Evolutionary conservation across 1,140 invertebrate species (phyloP).

Genomic region (Drosophila novamexicana): DNA sequence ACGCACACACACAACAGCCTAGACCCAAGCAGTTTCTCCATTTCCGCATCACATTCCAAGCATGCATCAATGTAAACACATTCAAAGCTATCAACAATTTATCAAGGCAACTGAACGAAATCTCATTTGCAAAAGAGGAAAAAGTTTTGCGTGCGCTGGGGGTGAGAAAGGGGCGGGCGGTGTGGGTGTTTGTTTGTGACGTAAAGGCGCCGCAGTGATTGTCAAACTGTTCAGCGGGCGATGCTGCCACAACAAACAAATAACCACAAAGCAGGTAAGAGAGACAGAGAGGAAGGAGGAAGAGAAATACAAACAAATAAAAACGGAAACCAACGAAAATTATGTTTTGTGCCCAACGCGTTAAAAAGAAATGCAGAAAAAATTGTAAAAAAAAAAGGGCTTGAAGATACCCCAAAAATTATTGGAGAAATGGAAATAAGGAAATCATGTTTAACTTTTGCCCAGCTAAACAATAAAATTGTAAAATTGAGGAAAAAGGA

Average conservation of each 20-base stretch:
- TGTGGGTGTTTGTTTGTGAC: not conserved
- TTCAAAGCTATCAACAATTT: conserved; percentile 78
- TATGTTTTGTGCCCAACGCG: conserved; percentile 60
- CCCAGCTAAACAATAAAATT: conserved; percentile 60
- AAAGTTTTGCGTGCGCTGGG: conserved; percentile 44
- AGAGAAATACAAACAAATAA: not conserved
- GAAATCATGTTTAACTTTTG: conserved; percentile 73
- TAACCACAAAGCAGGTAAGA: conserved; percentile 16
- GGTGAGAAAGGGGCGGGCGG: not conserved
- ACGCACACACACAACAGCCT: conserved; percentile 28
- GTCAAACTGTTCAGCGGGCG: conserved; percentile 53
- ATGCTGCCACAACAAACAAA: conserved; percentile 27
- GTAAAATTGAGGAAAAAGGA: conserved; percentile 24
- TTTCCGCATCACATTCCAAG: conserved; percentile 45
- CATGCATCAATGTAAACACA: conserved; percentile 67
- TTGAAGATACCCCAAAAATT: conserved; percentile 41
- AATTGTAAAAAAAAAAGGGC: conserved; percentile 44
- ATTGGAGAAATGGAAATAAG: conserved; percentile 55
- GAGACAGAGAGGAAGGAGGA: not conserved
- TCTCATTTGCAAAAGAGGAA: conserved; percentile 71
- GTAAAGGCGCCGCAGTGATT: conserved; percentile 39
- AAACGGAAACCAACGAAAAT: conserved; percentile 66
- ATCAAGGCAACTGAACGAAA: conserved; percentile 76
- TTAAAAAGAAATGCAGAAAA: conserved; percentile 39
- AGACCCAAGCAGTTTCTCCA: conserved; percentile 20